Base-by-base conservation (phyloP, 2,888 invertebrate genomes). In the Conus canariensis region DNA sequence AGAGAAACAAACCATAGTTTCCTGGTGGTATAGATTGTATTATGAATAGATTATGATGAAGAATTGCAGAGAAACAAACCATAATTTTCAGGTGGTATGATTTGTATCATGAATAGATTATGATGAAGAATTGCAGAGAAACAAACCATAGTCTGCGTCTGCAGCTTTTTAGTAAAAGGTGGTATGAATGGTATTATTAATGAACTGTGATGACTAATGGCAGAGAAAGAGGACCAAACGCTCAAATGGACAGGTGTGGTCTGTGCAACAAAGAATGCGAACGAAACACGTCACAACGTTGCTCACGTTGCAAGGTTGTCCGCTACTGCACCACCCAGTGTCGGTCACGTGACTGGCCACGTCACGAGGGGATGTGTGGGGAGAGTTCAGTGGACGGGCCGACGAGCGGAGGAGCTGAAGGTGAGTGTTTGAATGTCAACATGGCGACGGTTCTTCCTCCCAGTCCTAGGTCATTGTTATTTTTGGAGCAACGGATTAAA, bases 281-380 rank as follows among this genome's bases (percentile, higher is more conserved):
- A 8, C 10, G 12, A 6, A 85, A 25, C 60, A 25, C n/a, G 12
- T 60, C 60, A 6, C 22, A 4, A 3, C 88, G 88, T 9, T 88
- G 88, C 14, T 74, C 77, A 16, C 70, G 88, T 22, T 88, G 88
- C 59, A 58, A 59, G 56, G 58, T 58, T 3, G n/a, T 90, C 7
- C 93, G 93, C 0, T 94, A 94, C 90, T 94, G 94, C 90, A 91
- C 92, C 77, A 30, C 25, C 4, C 64, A 92, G 30, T 94, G 94
- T 89, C 94, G 94, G 90, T 85, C 25, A 14, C 56, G 87, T 22
- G 93, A 93, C 88, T 94, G 93, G 93, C 89, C 92, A 10, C 45
- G 90, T 83, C 94, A 94, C 88, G 92, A 92, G 85, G 85, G 25
- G 25, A 85, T 60, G 60, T 85, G 85, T 60, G 45, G 30, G 45